Evolutionary conservation across 2,113 vertebrate genomes (phyloP), one percentile per base, ranked within the genome.

Genomic region (Thalassarche chlororhynchos): DNA sequence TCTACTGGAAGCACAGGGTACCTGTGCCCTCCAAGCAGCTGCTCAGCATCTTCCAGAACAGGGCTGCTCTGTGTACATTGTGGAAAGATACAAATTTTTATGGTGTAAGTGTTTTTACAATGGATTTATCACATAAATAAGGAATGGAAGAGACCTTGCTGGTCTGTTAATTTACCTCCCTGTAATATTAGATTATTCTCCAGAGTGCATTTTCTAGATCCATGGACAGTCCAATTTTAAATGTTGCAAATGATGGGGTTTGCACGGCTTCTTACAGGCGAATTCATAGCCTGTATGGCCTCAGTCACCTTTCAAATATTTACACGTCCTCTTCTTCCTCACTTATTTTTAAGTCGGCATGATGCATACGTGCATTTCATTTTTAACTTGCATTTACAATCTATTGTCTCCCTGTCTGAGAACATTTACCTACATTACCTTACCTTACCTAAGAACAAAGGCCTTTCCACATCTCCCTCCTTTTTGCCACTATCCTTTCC

Each of bases 81-180:
- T 88, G 46, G 21, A 93, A 95, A 74, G 46, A 60, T 58, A 85
- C 21, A 58, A 9, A 77, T 93, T 93, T 90, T 92, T 40, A 74
- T 64, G 13, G 29, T 70, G 60, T 31, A 75, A 83, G 44, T 92
- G 76, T 84, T 94, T 96, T 91, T 83, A 58, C 89, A 91, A 55
- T 58, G 78, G 81, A 89, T 90, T 95, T 94, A 58, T 95, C 93
- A 87, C 42, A 83, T 89, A 93, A 96, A 87, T 93, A 89, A 84
- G 46, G 62, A 80, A 82, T 34, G 54, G 66, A 89, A 82, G 91
- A 75, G 62, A 80, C 70, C 74, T 96, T 91, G 46, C 94, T 72
- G 44, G 34, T 89, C 87, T 95, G 81, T 72, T 94, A 82, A 91
- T 90, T 93, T 89, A 47, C 74, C 32, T 95, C 68, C 24, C 23